Conservation (phyloP, 2,113 vertebrate species). For the Indicator maculatus region DNA sequence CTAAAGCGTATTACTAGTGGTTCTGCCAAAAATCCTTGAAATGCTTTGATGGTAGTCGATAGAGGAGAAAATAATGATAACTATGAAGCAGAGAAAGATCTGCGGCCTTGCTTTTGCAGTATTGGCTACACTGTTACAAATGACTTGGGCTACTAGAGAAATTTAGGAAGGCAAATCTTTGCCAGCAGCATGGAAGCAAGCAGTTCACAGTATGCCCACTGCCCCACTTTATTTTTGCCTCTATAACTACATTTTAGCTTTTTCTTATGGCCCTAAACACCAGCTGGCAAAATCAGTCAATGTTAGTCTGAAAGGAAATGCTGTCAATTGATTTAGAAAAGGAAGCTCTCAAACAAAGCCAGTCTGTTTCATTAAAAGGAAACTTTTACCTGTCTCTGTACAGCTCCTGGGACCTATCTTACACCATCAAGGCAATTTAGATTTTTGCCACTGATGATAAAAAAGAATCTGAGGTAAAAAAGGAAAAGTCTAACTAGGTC, state of each 20-base stretch:
- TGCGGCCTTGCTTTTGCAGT: not conserved
- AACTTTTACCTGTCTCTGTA: not conserved
- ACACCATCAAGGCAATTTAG: not conserved
- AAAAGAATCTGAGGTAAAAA: not conserved
- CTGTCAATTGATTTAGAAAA: not conserved
- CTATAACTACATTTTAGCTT: not conserved
- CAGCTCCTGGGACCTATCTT: not conserved
- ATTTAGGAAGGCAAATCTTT: not conserved
- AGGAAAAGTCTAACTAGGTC: constrained; percentile 27
- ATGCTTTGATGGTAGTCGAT: not conserved
- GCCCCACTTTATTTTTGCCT: not conserved
- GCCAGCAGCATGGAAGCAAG: not conserved
- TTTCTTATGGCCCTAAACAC: not conserved
- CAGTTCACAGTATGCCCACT: not conserved
- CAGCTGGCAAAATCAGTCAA: constrained; percentile 10
- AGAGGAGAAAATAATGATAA: not conserved
- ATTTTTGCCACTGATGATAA: not conserved
- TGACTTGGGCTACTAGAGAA: not conserved
- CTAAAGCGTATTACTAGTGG: not conserved
- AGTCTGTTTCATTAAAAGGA: not conserved
- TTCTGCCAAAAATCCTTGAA: constrained; percentile 29
- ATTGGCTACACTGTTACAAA: not conserved
- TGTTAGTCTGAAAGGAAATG: constrained; percentile 9
- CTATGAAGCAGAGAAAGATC: not conserved
- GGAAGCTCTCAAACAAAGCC: not conserved